Base-by-base conservation (phyloP, 2,888 invertebrate species). In the Pegoplata infirma region DNA sequence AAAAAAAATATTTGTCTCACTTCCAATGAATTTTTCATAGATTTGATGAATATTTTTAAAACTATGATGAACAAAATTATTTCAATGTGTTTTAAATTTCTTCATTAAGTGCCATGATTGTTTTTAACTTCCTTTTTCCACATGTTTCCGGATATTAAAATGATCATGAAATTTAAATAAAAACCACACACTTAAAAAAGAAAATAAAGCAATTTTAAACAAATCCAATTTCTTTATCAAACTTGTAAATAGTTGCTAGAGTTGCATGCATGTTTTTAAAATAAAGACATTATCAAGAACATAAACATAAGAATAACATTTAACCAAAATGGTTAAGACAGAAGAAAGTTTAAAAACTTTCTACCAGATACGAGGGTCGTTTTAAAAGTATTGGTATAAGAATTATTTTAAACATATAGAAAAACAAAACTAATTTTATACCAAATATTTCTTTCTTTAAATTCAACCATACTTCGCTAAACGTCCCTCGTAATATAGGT, bases 241-340 rank as follows among this genome's bases (percentile, higher is more conserved):
- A 36, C 6, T 17, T 5, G 3, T 2, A 5, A 1, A 32, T 32
- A 10, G 12, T 32, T n/a, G n/a, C n/a, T n/a, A n/a, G n/a, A 10
- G 28, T 63, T 56, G 55, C 58, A 66, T 66, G 63, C 8, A 25
- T 12, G 61, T 36, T 46, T 12, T 21, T 16, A 56, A 44, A 63
- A 67, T 68, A 46, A 75, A 61, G 61, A 49, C 47, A 75, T 61
- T 74, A 66, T 51, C 59, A 67, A 32, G 49, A 73, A n/a, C 67
- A 56, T 40, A 73, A 32, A 55, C 8, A 12, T 10, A 59, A 25
- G 6, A 36, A 16, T 55, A n/a, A n/a, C n/a, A n/a, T 25, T 10
- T 49, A 7, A 10, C 5, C 8, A 25, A 49, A 14, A 55, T 10
- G 7, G 19, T 17, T 4, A 46, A 49, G 40, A 46, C 40, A 56